Evolutionary conservation across 2,113 vertebrate species (phyloP), one percentile per base, ranked within the genome.

Genomic region (Rhagologus leucostigma): DNA sequence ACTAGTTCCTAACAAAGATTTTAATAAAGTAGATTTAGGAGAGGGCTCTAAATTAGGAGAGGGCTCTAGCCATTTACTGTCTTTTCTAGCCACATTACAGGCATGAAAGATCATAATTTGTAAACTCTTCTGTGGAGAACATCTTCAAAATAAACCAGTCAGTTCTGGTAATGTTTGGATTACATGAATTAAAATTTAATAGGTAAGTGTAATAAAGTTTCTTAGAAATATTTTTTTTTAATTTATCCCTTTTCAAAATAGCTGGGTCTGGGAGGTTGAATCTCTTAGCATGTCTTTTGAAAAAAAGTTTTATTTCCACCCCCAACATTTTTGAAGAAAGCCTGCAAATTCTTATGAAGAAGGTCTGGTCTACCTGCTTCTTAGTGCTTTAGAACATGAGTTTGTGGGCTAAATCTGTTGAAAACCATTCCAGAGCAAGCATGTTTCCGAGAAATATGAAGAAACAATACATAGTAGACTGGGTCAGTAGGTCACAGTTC

Each of bases 261-360:
- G 0, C 20, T 80, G 23, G 2, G 2, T 50, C 23, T 73, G 10
- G 18, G 10, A 68, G 2, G 4, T 2, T 44, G 15, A 16, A 29
- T 60, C 2, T 68, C 6, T 73, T n/a, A 14, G 4, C 3, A 33
- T 9, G 13, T 20, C 3, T 49, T 86, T 57, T 18, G 20, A 7
- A 82, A 78, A 65, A 39, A 39, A 24, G 2, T 12, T 60, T 53
- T 46, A 14, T 57, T 83, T 42, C 16, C 29, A 50, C 16, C 8
- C 13, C 2, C 5, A 12, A 8, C 0, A 11, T 22, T 76, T 90
- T 60, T 76, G 13, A 87, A 63, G 32, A 73, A 50, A 52, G 1
- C 0, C 1, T 0, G 0, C 2, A 16, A 29, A 37, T 26, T 62
- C 26, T 63, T 10, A 55, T 56, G 42, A 2, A 44, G 41, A 39